Conservation (phyloP, 1,140 invertebrate genomes). For the Yoshiicerus persimilis region DNA sequence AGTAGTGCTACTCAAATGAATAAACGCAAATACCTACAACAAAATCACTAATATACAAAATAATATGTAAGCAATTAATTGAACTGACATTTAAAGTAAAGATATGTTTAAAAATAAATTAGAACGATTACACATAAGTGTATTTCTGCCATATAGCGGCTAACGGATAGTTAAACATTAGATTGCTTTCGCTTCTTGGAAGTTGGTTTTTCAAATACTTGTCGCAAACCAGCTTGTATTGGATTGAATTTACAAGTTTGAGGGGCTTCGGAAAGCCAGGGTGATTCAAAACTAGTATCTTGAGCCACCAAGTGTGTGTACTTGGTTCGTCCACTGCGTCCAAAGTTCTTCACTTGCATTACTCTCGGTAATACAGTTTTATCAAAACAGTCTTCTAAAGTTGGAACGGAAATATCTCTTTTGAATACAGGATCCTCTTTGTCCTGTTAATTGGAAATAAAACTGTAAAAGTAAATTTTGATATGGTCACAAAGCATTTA, state of each 20-base stretch:
- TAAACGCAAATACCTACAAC: no score
- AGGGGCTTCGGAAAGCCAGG: constrained; percentile 87
- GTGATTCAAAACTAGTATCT: constrained; percentile 97
- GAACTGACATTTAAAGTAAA: no score
- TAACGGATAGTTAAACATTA: no score
- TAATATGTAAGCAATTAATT: no score
- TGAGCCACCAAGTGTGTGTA: constrained; percentile 99
- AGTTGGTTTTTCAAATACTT: constrained; percentile 82
- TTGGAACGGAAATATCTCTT: constrained; percentile 94
- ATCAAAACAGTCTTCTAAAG: constrained; percentile 98
- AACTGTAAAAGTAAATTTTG: no score
- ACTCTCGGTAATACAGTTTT: constrained; percentile 98
- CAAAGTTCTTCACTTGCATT: constrained; percentile 99
- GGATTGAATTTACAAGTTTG: constrained; percentile 89
- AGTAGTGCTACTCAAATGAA: no score
- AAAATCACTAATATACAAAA: no score
- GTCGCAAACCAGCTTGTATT: constrained; percentile 86
- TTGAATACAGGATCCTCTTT: constrained; percentile 90
- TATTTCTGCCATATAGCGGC: no score
- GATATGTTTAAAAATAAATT: no score
- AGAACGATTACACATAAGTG: no score
- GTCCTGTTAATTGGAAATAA: constrained; percentile 61
- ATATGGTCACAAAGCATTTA: no score
- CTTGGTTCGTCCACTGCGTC: constrained; percentile 95
- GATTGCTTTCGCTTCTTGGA: constrained; percentile 37